Conservation (phyloP, 2,113 vertebrate species). For the Pimephales promelas region DNA sequence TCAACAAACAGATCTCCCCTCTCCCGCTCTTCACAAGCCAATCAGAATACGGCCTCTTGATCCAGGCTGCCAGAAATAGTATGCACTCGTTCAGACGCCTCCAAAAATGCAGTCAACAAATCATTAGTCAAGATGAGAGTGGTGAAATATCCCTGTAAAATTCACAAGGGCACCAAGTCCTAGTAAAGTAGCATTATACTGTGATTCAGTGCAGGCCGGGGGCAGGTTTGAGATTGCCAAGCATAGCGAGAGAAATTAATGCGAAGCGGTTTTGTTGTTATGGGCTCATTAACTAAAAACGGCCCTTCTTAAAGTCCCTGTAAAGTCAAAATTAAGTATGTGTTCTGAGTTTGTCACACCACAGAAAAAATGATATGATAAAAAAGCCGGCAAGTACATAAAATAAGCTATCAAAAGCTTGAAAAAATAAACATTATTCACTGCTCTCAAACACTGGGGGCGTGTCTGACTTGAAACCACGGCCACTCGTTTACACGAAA, state of each 20-base stretch:
- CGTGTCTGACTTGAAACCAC: too few species aligned
- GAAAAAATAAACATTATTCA: too few species aligned
- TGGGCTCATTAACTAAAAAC: constrained; percentile 50
- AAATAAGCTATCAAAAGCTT: too few species aligned
- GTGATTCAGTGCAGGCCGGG: constrained; percentile 68
- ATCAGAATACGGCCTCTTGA: constrained; percentile 59
- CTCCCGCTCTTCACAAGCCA: constrained; percentile 48
- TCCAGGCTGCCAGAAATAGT: constrained; percentile 55
- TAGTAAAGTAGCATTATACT: constrained; percentile 71
- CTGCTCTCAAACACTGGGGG: too few species aligned
- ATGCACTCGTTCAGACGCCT: constrained; percentile 69
- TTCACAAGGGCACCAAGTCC: constrained; percentile 52
- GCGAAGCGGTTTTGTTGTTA: constrained; percentile 44
- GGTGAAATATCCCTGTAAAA: constrained; percentile 58
- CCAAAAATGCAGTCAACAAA: constrained; percentile 66
- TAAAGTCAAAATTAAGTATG: too few species aligned
- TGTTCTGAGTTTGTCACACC: too few species aligned
- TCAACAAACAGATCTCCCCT: constrained; percentile 30
- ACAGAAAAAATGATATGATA: too few species aligned
- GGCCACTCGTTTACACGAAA: too few species aligned
- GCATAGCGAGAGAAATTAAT: constrained; percentile 60
- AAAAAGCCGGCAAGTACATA: too few species aligned
- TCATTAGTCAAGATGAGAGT: constrained; percentile 65
- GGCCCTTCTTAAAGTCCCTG: constrained; percentile 35
- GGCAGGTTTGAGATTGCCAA: constrained; percentile 55